Evolutionary conservation across 2,797 vertebrate genomes (phyloP).

Genomic region (Cuniculus paca): DNA sequence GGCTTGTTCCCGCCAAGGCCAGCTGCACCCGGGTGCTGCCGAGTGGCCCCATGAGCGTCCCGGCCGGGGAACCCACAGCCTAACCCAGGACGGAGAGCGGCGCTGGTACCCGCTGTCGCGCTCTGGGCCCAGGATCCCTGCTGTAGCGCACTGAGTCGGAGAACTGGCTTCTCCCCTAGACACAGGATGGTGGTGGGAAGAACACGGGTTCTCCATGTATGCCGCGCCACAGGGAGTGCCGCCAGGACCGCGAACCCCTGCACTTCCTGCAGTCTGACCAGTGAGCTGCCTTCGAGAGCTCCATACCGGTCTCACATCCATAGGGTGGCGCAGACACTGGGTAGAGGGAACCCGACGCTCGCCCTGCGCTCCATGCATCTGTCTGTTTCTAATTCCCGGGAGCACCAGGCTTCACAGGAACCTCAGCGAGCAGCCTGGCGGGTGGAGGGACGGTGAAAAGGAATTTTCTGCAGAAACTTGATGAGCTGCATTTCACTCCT

Average conservation of each 20-base stretch:
- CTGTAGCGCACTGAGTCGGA: rapidly evolving
- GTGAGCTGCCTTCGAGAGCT: not conserved
- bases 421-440: not conserved
- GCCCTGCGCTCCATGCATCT: not conserved
- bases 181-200: not conserved
- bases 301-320: not conserved
- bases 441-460: not conserved
- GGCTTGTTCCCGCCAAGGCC: not conserved
- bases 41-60: not conserved
- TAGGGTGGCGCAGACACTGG: not conserved
- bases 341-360: not conserved
- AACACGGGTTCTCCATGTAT: not conserved
- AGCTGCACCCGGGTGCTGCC: not conserved
- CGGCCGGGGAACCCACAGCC: not conserved
- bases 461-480: not conserved
- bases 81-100: not conserved
- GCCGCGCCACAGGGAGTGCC: not conserved
- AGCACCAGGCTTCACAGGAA: not conserved
- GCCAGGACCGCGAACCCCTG: not conserved
- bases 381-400: not conserved
- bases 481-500: not conserved
- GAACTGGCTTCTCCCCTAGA: not conserved
- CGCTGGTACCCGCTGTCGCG: not conserved
- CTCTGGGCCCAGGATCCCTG: not conserved
- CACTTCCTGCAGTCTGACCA: not conserved